Evolutionary conservation across 2,113 vertebrate species (phyloP), one percentile per base, ranked within the genome.

Genomic region (Indri indri): DNA sequence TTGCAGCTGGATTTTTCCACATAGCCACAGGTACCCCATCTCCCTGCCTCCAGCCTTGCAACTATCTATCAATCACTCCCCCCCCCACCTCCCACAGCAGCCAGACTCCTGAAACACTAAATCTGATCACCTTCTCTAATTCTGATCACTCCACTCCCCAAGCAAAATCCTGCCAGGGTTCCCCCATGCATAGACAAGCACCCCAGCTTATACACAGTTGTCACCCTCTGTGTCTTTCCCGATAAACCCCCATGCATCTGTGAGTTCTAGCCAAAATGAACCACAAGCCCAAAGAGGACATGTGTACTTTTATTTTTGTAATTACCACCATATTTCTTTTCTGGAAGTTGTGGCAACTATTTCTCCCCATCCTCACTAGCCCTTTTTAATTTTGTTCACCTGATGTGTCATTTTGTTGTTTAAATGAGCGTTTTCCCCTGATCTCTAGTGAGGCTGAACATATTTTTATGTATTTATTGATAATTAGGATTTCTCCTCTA

Each of bases 251-350:
- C 25, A 37, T 2, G 13, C 3, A 34, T 40, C 65, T 2, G 2
- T 82, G 68, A 65, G 45, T 90, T 83, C 10, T 13, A 84, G 25
- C 40, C 71, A 42, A 80, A 94, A 65, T 42, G 57, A 81, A 47
- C 70, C 79, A 70, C 34, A 80, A 54, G n/a, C 61, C 52, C 40
- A 82, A 86, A 65, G 8, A 92, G 61, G 14, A 50, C 52, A 59
- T 61, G 3, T 50, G 4, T 13, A 57, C 20, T 66, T 83, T 95
- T 91, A 88, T 91, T 94, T 96, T 94, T 66, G 73, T 59, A 54
- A 23, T n/a, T 47, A 37, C 22, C 5, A 70, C 32, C 42, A 63
- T 34, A 80, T 88, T 93, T 92, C 23, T 92, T 92, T 87, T 68
- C 17, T 57, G 22, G 65, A 52, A 91, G 25, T 80, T 74, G 47